Evolutionary conservation across 2,888 invertebrate genomes (phyloP), one percentile per base, ranked within the genome.

Genomic region (Lasioglossum marginatum): DNA sequence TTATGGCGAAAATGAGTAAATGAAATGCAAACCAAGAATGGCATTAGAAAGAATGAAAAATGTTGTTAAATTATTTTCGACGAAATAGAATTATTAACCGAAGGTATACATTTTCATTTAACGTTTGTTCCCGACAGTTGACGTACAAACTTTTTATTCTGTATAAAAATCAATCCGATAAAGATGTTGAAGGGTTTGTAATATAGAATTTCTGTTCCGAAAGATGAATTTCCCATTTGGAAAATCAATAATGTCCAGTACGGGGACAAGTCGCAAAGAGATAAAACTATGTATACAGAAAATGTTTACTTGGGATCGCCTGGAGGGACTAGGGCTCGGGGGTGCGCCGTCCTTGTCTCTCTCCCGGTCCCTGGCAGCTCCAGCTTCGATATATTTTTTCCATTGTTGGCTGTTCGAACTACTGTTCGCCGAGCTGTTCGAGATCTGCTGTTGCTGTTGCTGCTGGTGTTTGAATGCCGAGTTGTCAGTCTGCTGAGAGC

Each of bases 401-500:
- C 96, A 96, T 94, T 96, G 96, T 77, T 94, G 94, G 78, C 95
- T 95, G 87, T 95, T 95, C 23, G 95, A 95, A 52, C 92, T 94
- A 71, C 89, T 92, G 82, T 92, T 93, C 45, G 92, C 84, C 66
- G 92, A 89, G 85, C 90, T 91, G 81, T 91, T 92, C 63, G 87
- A 84, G 73, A 89, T 86, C 37, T 92, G 91, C 73, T 90, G 91
- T 34, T 89, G 91, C 23, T 91, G 91, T 31, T 91, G 91, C 43
- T 89, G 91, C 6, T 92, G 93, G 52, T 93, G 93, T 92, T 95
- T 95, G 92, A 96, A 96, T 76, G 95, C 95, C 90, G 95, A 95
- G 88, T 94, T 95, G 78, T 96, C 96, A 2, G 96, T 96, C 91
- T 96, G 96, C 89, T 96, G 96, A 23, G 96, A 95, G 87, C 96